Base-by-base conservation (phyloP, 1,140 invertebrate species). In the Zaprionus vittiger region DNA sequence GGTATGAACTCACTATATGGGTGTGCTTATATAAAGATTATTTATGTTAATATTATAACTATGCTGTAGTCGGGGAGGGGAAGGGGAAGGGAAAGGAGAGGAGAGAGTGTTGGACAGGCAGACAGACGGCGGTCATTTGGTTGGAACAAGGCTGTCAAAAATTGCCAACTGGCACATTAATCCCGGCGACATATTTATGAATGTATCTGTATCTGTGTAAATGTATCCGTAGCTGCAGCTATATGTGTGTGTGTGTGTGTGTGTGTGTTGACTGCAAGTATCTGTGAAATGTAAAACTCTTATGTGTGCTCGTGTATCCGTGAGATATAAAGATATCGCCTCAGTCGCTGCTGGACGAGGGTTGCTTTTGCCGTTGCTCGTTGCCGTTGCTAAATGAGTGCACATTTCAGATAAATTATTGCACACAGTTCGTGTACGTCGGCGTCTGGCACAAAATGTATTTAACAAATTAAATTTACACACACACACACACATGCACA, bases 351-450 rank as follows among this genome's bases (percentile, higher is more conserved):
- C 47, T 79, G 84, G 85, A 89, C 85, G 85, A 90, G 85, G 85
- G 85, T 85, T 89, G 85, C 81, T 76, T 80, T 77, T 79, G 31
- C 31, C 11, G 31, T 11, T 34, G 54, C 54, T 49, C 24, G 74
- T 74, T 78, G 70, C 72, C 71, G 74, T 74, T 78, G 70, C 72
- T 79, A 91, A 91, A 91, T 91, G 86, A 91, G 82, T 91, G 86
- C 86, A 91, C 86, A 91, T 91, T 91, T 91, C 82, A 91, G 86
- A 91, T 91, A 91, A 91, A 91, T 91, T 91, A 91, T 91, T 91
- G 87, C 87, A 91, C 83, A 91, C 86, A 86, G 79, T 78, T 91
- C 81, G 80, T 83, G 80, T 79, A 80, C 82, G 82, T 73, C 83
- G 82, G 68, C 82, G 81, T 78, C 67, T 82, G 73, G 77, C 64